Percentiles rank a stretch among this genome's conserved stretches.
phyloP scores from a whole-genome alignment of 2,797 vertebrate species.

The Hippopotamyrus pictus region DNA sequence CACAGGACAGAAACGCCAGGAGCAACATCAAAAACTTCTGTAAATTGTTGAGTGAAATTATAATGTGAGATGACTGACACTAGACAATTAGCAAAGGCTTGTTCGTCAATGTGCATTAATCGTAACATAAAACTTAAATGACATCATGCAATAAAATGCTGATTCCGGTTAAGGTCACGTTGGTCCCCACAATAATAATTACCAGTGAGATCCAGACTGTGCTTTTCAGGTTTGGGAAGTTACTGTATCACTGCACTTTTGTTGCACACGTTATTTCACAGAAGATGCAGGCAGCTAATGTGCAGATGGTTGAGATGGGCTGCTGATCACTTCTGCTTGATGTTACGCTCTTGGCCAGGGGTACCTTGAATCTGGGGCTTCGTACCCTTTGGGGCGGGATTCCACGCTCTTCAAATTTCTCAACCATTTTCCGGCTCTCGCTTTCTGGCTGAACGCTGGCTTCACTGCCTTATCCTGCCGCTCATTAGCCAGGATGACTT shows the following conservation, averaged over 20 bases:
- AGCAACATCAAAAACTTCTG: not conserved
- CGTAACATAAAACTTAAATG: not conserved
- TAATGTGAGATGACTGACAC: not conserved
- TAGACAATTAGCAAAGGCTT: not conserved
- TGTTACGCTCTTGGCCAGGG: not conserved
- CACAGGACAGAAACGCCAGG: not conserved
- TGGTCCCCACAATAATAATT: not conserved
- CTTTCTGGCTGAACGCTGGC: not conserved
- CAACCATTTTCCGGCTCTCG: not conserved
- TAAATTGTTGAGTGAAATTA: not conserved
- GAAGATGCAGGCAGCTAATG: not conserved
- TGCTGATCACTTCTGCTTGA: not conserved
- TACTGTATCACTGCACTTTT: not conserved
- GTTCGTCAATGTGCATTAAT: not conserved
- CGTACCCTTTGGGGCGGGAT: not conserved
- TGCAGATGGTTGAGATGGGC: not conserved
- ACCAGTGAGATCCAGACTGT: not conserved
- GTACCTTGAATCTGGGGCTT: not conserved
- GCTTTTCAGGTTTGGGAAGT: not conserved
- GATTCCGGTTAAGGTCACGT: not conserved
- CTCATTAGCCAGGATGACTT: not conserved
- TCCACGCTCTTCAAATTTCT: not conserved
- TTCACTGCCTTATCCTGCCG: not conserved
- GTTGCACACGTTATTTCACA: not conserved
- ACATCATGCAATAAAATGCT: not conserved